These are phyloP conservation scores for Nezara viridula DNA, from an alignment of 2,888 invertebrate species.

Conservation along the genomic window DNA sequence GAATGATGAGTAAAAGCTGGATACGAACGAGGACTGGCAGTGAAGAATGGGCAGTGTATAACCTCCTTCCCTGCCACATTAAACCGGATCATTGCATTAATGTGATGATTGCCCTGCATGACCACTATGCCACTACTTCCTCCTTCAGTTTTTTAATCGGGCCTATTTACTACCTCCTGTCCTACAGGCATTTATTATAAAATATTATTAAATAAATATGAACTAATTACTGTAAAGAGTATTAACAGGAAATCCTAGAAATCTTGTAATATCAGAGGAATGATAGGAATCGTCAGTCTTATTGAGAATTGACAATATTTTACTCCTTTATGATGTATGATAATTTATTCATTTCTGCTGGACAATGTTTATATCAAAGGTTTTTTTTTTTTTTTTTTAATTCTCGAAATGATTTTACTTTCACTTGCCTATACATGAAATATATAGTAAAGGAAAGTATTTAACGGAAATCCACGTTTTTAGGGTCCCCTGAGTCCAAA, in stretches of 20 bases:
- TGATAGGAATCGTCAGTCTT: too few species aligned
- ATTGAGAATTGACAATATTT: too few species aligned
- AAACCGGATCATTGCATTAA: constrained; percentile 28
- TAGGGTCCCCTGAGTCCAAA: too few species aligned
- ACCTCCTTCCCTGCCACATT: not conserved
- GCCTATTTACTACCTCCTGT: not conserved
- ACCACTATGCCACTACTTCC: constrained; percentile 10
- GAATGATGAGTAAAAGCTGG: not conserved
- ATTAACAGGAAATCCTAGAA: not conserved
- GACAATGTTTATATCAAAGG: too few species aligned
- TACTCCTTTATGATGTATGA: too few species aligned
- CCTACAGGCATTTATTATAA: not conserved
- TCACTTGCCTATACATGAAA: too few species aligned
- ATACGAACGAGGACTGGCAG: not conserved
- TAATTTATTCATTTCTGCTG: too few species aligned
- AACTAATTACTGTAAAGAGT: not conserved
- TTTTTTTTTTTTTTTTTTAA: too few species aligned
- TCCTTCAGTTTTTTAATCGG: constrained; percentile 12
- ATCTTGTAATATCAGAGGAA: too few species aligned
- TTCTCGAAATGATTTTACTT: too few species aligned
- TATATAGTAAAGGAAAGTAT: too few species aligned
- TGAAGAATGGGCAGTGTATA: not conserved
- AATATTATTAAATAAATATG: not conserved
- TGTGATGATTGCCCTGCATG: constrained; percentile 35
- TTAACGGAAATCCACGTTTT: too few species aligned